Conservation (phyloP, 1,140 invertebrate species). For the Drosophila pectinifera region DNA sequence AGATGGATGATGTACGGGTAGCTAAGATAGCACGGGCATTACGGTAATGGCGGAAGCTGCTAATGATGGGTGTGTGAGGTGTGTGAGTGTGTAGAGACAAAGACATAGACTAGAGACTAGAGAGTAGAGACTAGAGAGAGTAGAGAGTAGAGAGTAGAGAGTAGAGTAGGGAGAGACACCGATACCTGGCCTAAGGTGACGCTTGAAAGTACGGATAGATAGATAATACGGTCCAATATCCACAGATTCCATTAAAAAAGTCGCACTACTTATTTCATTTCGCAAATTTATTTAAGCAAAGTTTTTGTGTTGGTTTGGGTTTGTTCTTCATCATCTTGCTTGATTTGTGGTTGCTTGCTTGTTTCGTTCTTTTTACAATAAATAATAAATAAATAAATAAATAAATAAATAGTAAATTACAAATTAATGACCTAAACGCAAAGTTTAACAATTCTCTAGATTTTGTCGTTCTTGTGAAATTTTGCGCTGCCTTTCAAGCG, state of each 20-base stretch:
- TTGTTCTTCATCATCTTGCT: slow-evolving; percentile 49
- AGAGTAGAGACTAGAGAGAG: slow-evolving; percentile 6
- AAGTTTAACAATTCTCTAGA: slow-evolving; percentile 67
- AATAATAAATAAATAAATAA: slow-evolving; percentile 82
- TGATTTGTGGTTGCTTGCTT: slow-evolving; percentile 38
- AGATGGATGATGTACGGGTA: slow-evolving; percentile 32
- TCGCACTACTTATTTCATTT: slow-evolving; percentile 76
- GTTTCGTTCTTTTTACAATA: slow-evolving; percentile 72
- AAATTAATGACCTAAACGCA: slow-evolving; percentile 81
- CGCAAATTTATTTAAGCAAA: slow-evolving; percentile 81
- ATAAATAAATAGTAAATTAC: slow-evolving; percentile 83
- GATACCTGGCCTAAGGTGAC: slow-evolving; percentile 58
- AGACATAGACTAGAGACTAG: slow-evolving; percentile 9
- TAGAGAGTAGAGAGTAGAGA: background rate
- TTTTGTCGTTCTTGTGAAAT: slow-evolving; percentile 49
- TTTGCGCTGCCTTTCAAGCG: slow-evolving; percentile 78
- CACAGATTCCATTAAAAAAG: slow-evolving; percentile 58
- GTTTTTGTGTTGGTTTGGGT: slow-evolving; percentile 55
- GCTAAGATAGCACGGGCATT: slow-evolving; percentile 23
- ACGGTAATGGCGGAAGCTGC: slow-evolving; percentile 35
- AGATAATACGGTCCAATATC: slow-evolving; percentile 59
- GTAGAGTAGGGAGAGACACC: slow-evolving; percentile 14
- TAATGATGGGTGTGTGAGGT: slow-evolving; percentile 26
- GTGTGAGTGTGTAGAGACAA: slow-evolving; percentile 1
- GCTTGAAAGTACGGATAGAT: slow-evolving; percentile 72